Base-by-base conservation (phyloP, 2,888 invertebrate genomes). In the Rhagonycha fulva region DNA sequence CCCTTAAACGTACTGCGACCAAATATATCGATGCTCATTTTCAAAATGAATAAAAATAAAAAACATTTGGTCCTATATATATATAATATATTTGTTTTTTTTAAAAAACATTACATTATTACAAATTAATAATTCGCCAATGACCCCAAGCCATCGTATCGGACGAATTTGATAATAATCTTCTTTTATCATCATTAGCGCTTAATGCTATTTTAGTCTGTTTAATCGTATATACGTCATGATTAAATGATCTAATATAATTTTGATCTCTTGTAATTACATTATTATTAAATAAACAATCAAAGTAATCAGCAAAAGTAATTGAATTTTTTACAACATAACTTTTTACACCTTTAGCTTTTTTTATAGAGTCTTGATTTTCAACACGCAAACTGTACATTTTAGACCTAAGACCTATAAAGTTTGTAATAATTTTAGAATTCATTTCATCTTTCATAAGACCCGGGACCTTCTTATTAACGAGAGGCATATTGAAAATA, bases 371-470 rank as follows among this genome's bases (percentile, higher is more conserved):
- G 9, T 11, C 26, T 9, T 61, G 9, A 5, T 47, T n/a, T 10
- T 66, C 68, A 3, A 61, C 62, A 30, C 47, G 28, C 19, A 72
- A 0, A 73, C 60, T 62, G 70, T 84, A 84, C 78, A 82, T 78
- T 76, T 83, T 84, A 7, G 81, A 68, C 68, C 80, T 71, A 11
- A 84, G 68, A 5, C 83, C 84, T 0, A 83, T 76, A 75, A 83
- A 84, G 74, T 84, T 82, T 0, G 75, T 78, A 68, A 84, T 81
- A 14, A 82, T 79, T 72, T 75, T 68, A 9, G 82, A 82, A 14
- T 80, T 79, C 14, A 73, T 77, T 72, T 84, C 84, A 78, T 84
- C 83, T 24, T 24, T 24, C 24, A 24, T 24, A 2, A 24, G 4
- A 2, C 24, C 24, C 2, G 24, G 24, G 4, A 24, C 24, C 4